Base-by-base conservation (phyloP, 2,797 vertebrate species). In the Notoglanidium macrostoma region DNA sequence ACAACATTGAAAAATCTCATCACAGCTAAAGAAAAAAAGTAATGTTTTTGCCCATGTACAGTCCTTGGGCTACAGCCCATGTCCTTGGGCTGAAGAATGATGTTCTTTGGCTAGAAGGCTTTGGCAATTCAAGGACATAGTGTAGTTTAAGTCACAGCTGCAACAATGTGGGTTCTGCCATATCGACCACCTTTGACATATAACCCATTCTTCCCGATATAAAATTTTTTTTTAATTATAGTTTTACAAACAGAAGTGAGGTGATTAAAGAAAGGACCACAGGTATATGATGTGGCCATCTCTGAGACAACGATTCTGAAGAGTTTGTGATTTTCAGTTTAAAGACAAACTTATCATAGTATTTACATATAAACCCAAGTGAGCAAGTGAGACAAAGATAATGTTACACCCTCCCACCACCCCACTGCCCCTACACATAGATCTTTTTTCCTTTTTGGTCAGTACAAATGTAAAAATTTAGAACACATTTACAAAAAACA, bases 81-180 rank as follows among this genome's bases (percentile, higher is more conserved):
- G 92, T 95, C 94, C 95, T 95, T 94, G 94, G 95, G 95, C 95
- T 95, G 94, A 95, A 95, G 94, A 96, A 95, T 91, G 94, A 96
- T 96, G 95, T 97, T 99, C 97, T 99, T 99, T 99, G 98, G 98
- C 97, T 97, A 97, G 96, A 95, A 97, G 96, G 95, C 96, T 98
- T 98, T 96, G 97, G 96, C 95, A 96, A 96, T 94, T 95, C 94
- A 95, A 97, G 94, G 96, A 94, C 94, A 96, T 93, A 93, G 40
- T 95, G 94, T 96, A 95, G 95, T 94, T 97, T 96, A 93, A 92
- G 95, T 96, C 92, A 94, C 95, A 96, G 95, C 94, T 95, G 95
- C 93, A 96, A 86, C 92, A 85, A 73, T 63, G 77, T 73, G 87
- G 80, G 77, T 82, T 85, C 86, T 76, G 76, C 85, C 88, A 88